These are phyloP conservation scores for Aphelenchoides avenae DNA, from an alignment of 1,140 invertebrate genomes.

Conservation along the genomic window DNA sequence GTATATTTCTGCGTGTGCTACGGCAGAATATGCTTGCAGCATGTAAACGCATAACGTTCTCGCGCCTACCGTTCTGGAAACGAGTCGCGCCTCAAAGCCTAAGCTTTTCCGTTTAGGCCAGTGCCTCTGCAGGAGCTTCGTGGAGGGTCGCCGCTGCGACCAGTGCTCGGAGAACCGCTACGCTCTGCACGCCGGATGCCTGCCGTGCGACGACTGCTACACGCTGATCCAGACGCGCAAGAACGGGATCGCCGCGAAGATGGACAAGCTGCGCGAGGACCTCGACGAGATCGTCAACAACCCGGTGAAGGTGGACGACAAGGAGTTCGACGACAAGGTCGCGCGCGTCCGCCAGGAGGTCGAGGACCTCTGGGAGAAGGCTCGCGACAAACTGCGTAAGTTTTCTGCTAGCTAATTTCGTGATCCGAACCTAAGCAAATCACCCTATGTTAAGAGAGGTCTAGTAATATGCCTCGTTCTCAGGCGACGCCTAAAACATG, in stretches of 20 bases:
- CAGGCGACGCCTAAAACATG: no score
- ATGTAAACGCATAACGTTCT: no score
- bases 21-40: no score
- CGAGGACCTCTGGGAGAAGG: constrained; percentile 36
- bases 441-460: no score
- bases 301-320: constrained; percentile 54
- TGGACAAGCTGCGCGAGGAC: constrained; percentile 42
- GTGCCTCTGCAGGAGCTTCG: constrained; percentile 86
- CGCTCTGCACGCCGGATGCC: constrained; percentile 44
- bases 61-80: no score
- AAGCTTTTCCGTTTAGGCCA: constrained; percentile 64
- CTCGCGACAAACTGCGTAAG: constrained; percentile 47
- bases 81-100: no score
- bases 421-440: no score
- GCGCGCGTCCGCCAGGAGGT: constrained; percentile 43
- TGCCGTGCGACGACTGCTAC: constrained; percentile 57
- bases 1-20: no score
- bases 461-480: no score
- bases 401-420: background rate
- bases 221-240: constrained; percentile 53
- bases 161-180: constrained; percentile 69
- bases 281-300: constrained; percentile 58
- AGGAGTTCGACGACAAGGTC: constrained; percentile 48
- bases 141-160: constrained; percentile 87
- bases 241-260: constrained; percentile 40